A percentile compares a stretch with the other conserved stretches of the same genome.
Evolutionary conservation across 2,113 vertebrate genomes (phyloP).

Genomic region (Pagrus major): DNA sequence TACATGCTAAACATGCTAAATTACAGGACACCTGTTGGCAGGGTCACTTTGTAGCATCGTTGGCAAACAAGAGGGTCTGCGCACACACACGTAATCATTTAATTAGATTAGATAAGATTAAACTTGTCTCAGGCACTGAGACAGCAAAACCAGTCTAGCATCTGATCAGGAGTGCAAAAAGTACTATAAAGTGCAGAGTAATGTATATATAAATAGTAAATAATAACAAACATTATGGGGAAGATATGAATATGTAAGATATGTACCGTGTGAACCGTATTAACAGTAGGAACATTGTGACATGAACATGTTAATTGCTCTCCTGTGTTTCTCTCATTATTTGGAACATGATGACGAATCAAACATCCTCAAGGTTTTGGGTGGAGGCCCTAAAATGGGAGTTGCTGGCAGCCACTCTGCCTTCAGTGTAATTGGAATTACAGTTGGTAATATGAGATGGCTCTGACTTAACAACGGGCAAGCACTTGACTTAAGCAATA

Average conservation of each 20-base stretch:
- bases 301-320: neutral
- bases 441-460: neutral
- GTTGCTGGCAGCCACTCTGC: neutral
- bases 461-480: neutral
- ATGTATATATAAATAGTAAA: neutral
- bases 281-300: no score
- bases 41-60: neutral
- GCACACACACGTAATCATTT: neutral
- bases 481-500: neutral
- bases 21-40: neutral
- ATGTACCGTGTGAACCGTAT: neutral
- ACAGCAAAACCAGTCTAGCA: no score
- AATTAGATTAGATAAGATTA: neutral
- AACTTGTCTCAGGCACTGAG: neutral
- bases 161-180: no score
- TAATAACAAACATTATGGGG: neutral
- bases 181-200: no score
- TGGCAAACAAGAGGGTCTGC: neutral
- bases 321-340: neutral
- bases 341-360: neutral
- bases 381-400: neutral
- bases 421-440: neutral
- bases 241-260: neutral
- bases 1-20: neutral
- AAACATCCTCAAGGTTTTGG: neutral